Evolutionary conservation across 2,113 vertebrate species (phyloP), one percentile per base, ranked within the genome.

Genomic region (Apaloderma vittatum): DNA sequence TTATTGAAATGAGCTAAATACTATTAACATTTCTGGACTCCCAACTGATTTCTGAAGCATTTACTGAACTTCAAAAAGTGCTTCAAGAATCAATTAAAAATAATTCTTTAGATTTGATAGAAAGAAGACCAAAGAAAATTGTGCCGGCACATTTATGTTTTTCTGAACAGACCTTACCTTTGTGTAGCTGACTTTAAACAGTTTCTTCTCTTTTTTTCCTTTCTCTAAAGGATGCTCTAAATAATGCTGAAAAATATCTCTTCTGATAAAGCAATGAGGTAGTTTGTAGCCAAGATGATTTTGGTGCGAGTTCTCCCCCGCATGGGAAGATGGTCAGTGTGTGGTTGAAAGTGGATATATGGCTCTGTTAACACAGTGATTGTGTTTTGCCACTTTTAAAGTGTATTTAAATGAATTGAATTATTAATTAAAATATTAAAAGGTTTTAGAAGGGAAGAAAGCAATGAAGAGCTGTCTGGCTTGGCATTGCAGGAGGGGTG

Each of bases 1-100:
- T 96, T 94, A 97, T 91, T 96, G 96, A 98, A 97, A 97, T 96
- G 87, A 98, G 81, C 85, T 81, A 97, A 97, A 93, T 95, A 91
- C 86, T 97, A 68, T 97, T 95, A 97, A 83, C 88, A 95, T 97
- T 96, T 96, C 92, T 96, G 90, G 97, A 97, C 96, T 97, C 95
- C 91, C 83, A 95, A 74, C 94, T 98, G 95, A 91, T 97, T 97
- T 97, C 90, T 94, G 94, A 97, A 97, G 79, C 95, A 96, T 96
- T 98, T 96, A 97, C 86, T 96, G 92, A 97, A 96, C 96, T 97
- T 98, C 88, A 96, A 92, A 98, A 98, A 95, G 72, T 94, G 66
- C 92, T 96, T 96, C 68, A 77, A 96, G 93, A 97, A 96, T 97
- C 94, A 96, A 93, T 96, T 98, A 95, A 96, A 97, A 96, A 94